A percentile compares a stretch with the other conserved stretches of the same genome.
Conservation (phyloP, 1,140 invertebrate species). For the Camponotus pennsylvanicus region DNA sequence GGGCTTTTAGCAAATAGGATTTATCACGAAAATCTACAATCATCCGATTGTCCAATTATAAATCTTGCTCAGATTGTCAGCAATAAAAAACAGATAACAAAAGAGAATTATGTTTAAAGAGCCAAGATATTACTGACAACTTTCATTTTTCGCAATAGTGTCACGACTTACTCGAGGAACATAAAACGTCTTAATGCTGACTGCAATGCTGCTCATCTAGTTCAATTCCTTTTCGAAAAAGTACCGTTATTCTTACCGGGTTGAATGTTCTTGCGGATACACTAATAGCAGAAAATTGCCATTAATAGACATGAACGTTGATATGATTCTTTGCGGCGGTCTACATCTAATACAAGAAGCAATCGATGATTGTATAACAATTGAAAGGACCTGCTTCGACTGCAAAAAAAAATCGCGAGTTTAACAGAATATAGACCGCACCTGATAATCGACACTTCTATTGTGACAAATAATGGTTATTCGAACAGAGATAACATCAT, state of each 20-base stretch:
- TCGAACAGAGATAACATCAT: neutral
- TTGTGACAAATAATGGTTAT: neutral
- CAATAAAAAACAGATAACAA: neutral
- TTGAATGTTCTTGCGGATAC: no score
- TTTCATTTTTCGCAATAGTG: neutral
- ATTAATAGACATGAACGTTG: neutral
- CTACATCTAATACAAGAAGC: neutral
- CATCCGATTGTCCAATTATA: conserved; percentile 9
- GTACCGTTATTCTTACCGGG: neutral
- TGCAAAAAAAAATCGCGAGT: neutral
- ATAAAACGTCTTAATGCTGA: conserved; percentile 7
- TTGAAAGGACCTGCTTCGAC: neutral
- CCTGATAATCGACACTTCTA: neutral
- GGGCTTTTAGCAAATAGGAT: neutral
- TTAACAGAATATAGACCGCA: neutral
- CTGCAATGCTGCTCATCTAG: neutral
- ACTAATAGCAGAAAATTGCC: no score
- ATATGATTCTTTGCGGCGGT: neutral
- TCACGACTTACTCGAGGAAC: neutral
- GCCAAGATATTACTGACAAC: neutral
- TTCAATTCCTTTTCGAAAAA: neutral
- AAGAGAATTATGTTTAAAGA: neutral
- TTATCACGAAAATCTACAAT: neutral
- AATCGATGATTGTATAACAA: neutral
- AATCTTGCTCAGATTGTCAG: conserved; percentile 1